A percentile compares a stretch with the other conserved stretches of the same genome.
These are phyloP conservation scores for Taurulus bubalis DNA, from an alignment of 2,113 vertebrate species.

Conservation along the genomic window DNA sequence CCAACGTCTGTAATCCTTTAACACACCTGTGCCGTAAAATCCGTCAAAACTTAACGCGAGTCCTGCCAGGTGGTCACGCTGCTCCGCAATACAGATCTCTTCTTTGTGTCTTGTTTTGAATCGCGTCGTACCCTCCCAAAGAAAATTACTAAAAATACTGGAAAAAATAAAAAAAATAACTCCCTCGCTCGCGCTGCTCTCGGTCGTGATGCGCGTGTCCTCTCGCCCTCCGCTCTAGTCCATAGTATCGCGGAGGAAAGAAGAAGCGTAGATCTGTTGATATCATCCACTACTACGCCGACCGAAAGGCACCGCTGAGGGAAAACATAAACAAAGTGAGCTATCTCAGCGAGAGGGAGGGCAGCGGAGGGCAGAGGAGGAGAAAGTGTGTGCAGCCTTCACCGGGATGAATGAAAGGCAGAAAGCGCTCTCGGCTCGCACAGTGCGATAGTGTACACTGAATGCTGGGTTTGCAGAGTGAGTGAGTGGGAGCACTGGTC, in stretches of 20 bases:
- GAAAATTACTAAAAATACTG: not conserved
- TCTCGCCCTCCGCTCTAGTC: slow-evolving; percentile 51
- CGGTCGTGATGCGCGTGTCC: slow-evolving; percentile 67
- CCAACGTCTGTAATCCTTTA: slow-evolving; percentile 38
- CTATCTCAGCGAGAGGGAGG: slow-evolving; percentile 32
- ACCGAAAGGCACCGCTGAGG: slow-evolving; percentile 41
- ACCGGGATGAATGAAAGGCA: slow-evolving; percentile 67
- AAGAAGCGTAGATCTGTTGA: slow-evolving; percentile 57
- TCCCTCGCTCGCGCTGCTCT: slow-evolving; percentile 32
- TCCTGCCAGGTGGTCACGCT: not conserved
- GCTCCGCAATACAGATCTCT: not conserved
- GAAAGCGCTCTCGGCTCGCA: slow-evolving; percentile 36
- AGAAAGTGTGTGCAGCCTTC: slow-evolving; percentile 57
- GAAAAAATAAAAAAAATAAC: not conserved
- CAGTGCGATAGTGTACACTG: slow-evolving; percentile 28
- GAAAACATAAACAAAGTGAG: slow-evolving; percentile 38
- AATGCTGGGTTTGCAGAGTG: slow-evolving; percentile 60
- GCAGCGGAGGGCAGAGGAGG: not conserved
- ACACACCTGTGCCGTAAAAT: slow-evolving; percentile 65
- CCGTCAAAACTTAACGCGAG: slow-evolving; percentile 45
- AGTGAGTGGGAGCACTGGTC: slow-evolving; percentile 70
- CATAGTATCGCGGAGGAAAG: slow-evolving; percentile 41
- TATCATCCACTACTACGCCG: slow-evolving; percentile 58
- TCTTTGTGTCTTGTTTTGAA: not conserved
- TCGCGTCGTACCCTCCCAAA: slow-evolving; percentile 7